phyloP scores from a whole-genome alignment of 2,888 invertebrate species.

The Drosophila koepferae region DNA sequence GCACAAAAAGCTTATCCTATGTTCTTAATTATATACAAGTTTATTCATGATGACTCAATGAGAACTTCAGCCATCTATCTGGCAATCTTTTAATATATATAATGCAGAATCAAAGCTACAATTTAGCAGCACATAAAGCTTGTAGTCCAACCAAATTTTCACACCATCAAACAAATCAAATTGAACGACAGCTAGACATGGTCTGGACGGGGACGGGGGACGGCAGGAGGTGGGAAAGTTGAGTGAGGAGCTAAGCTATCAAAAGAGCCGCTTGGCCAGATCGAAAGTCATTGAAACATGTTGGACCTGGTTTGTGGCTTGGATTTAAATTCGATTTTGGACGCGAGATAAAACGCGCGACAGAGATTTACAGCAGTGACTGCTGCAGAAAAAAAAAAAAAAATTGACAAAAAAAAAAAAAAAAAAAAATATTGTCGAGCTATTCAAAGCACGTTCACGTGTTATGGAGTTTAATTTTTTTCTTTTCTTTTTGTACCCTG shows the following conservation, averaged over 20 bases:
- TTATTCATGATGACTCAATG: neutral
- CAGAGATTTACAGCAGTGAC: slow-evolving; percentile 59
- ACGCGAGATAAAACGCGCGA: slow-evolving; percentile 68
- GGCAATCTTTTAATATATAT: slow-evolving; percentile 5
- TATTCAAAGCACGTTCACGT: slow-evolving; percentile 76
- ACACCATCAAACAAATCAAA: slow-evolving; percentile 64
- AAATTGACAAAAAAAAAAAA: slow-evolving; percentile 16
- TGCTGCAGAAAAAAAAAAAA: slow-evolving; percentile 33
- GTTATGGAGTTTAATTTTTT: slow-evolving; percentile 48
- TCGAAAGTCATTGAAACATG: slow-evolving; percentile 67
- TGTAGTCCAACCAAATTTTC: slow-evolving; percentile 56
- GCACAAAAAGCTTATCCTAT: neutral
- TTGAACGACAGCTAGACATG: slow-evolving; percentile 41
- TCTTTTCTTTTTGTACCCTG: slow-evolving; percentile 3
- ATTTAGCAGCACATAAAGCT: slow-evolving; percentile 44
- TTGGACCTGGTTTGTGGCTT: slow-evolving; percentile 56
- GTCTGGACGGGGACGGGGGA: neutral
- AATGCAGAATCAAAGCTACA: slow-evolving; percentile 29
- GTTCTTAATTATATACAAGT: neutral
- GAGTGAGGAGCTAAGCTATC: slow-evolving; percentile 44
- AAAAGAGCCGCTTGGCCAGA: slow-evolving; percentile 60
- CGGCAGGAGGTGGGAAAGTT: neutral
- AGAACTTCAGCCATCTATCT: neutral
- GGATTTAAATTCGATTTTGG: slow-evolving; percentile 79
- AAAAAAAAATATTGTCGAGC: slow-evolving; percentile 35